A percentile compares a stretch with the other conserved stretches of the same genome.
phyloP scores from a whole-genome alignment of 1,140 invertebrate genomes.

The Pseudomyrmex cubaensis region DNA sequence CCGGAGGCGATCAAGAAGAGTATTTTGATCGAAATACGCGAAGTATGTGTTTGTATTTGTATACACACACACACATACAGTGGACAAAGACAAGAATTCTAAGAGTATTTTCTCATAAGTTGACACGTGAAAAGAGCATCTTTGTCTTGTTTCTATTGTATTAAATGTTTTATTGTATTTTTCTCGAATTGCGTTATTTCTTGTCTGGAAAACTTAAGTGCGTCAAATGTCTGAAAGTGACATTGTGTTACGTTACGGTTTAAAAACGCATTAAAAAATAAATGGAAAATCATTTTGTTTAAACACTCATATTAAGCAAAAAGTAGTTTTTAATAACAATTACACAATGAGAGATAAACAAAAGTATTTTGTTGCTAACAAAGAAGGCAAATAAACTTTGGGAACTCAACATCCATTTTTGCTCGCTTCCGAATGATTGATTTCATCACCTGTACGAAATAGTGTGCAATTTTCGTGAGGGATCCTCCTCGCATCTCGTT shows the following conservation, averaged over 20 bases:
- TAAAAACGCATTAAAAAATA: too few relatives aligned
- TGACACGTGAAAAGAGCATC: neutral
- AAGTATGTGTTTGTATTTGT: neutral
- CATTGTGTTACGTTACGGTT: too few relatives aligned
- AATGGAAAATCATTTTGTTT: too few relatives aligned
- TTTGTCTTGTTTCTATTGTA: too few relatives aligned
- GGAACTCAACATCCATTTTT: too few relatives aligned
- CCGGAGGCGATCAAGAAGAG: constrained; percentile 34
- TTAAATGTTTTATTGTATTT: too few relatives aligned
- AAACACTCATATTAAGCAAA: too few relatives aligned
- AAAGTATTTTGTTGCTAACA: neutral
- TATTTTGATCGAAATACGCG: constrained; percentile 33
- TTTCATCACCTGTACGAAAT: neutral
- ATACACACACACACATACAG: neutral
- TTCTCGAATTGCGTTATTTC: too few relatives aligned
- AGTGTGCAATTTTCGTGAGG: neutral
- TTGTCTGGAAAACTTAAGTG: too few relatives aligned
- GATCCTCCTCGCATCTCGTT: neutral
- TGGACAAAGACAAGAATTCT: constrained; percentile 24
- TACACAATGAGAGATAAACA: too few relatives aligned
- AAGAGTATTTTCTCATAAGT: constrained; percentile 16
- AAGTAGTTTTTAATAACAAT: too few relatives aligned
- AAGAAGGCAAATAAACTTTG: neutral
- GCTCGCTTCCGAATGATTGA: neutral
- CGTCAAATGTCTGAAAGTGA: too few relatives aligned